phyloP scores from a whole-genome alignment of 2,797 vertebrate species.

The Pachyuromys duprasi region DNA sequence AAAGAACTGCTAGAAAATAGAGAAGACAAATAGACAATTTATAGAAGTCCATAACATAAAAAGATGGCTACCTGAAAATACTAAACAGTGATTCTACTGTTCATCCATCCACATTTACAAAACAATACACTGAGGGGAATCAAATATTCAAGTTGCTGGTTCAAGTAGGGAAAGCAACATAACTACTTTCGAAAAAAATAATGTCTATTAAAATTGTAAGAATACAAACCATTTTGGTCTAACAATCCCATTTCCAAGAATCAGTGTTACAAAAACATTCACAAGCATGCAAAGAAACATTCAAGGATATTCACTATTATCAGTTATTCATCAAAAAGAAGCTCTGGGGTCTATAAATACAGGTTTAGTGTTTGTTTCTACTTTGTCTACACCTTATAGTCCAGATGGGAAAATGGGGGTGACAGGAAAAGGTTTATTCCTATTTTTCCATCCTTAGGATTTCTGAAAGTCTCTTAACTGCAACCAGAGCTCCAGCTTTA shows the following conservation, averaged over 20 bases:
- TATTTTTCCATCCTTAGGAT: not conserved
- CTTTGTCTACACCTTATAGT: conserved; percentile 6
- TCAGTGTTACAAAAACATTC: not conserved
- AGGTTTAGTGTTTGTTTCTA: not conserved
- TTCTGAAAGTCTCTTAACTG: conserved; percentile 4
- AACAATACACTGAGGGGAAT: conserved; percentile 29
- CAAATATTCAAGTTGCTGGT: not conserved
- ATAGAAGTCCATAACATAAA: not conserved
- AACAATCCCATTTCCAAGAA: not conserved
- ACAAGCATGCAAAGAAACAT: conserved; percentile 13
- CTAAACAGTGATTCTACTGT: conserved; percentile 10
- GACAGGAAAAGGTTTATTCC: conserved; percentile 37
- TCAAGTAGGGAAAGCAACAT: not conserved
- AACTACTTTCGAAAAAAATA: conserved; percentile 31
- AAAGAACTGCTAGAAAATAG: not conserved
- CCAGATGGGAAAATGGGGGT: not conserved
- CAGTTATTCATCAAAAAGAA: not conserved
- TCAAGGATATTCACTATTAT: not conserved
- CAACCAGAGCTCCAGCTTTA: not conserved
- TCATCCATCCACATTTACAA: not conserved
- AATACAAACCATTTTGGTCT: not conserved
- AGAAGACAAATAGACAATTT: conserved; percentile 22
- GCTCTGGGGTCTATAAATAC: conserved; percentile 17
- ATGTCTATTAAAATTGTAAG: conserved; percentile 36
- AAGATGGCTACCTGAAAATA: conserved; percentile 20